Evolutionary conservation across 2,888 invertebrate genomes (phyloP).

Genomic region (Mellilla xanthometata): DNA sequence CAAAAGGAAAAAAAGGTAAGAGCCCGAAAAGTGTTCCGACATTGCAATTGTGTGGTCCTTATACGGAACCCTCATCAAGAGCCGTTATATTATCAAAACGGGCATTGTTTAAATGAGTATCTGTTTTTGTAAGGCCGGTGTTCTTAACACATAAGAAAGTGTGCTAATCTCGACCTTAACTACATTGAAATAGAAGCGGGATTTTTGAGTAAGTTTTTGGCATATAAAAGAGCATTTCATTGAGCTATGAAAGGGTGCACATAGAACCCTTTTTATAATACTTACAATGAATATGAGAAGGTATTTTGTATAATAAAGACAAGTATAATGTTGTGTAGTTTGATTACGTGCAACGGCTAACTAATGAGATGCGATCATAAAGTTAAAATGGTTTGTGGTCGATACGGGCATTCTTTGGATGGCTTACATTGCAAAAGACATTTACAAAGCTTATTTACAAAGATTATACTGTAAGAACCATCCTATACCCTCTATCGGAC

Average conservation of each 20-base stretch:
- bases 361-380: no score
- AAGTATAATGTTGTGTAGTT: conserved; percentile 14
- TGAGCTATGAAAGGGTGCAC: conserved; percentile 62
- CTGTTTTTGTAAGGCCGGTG: conserved; percentile 63
- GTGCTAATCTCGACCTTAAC: conserved; percentile 14
- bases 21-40: conserved; percentile 23
- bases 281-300: conserved; percentile 62
- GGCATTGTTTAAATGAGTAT: conserved; percentile 65
- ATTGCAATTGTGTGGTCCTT: conserved; percentile 36
- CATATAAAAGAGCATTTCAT: conserved; percentile 75
- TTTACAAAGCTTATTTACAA: no score
- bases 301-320: conserved; percentile 57
- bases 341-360: no score
- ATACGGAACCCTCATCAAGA: conserved; percentile 50
- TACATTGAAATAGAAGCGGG: background rate
- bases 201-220: conserved; percentile 39
- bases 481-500: no score
- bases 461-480: no score
- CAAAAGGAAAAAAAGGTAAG: conserved; percentile 29
- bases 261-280: conserved; percentile 71
- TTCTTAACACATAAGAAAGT: conserved; percentile 49
- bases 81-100: conserved; percentile 70
- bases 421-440: no score
- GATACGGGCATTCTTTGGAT: no score
- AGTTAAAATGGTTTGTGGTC: no score